Evolutionary conservation across 1,140 invertebrate species (phyloP).

Genomic region (Nebria ingens): DNA sequence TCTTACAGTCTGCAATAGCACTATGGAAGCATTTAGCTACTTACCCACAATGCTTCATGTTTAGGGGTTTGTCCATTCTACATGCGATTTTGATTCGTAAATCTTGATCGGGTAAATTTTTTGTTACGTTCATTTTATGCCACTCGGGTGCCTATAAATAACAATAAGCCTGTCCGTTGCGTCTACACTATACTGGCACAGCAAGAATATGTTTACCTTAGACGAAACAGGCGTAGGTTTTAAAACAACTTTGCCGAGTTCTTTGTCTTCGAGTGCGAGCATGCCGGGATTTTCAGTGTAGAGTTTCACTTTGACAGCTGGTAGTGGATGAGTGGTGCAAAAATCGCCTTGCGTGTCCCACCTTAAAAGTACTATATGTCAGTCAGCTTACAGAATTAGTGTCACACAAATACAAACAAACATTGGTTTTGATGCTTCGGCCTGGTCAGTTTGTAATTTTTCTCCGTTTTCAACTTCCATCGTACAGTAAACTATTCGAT

Average conservation of each 20-base stretch:
- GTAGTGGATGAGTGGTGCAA: constrained; percentile 91
- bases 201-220: constrained; percentile 48
- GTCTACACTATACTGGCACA: background rate
- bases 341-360: constrained; percentile 99
- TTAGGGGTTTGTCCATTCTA: constrained; percentile 96
- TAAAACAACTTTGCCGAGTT: constrained; percentile 88
- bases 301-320: constrained; percentile 92
- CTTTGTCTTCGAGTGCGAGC: constrained; percentile 96
- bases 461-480: constrained; percentile 99
- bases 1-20: no score
- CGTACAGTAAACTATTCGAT: constrained; percentile 98
- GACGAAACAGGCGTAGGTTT: constrained; percentile 84
- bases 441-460: constrained; percentile 98
- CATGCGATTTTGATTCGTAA: constrained; percentile 95
- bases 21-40: no score
- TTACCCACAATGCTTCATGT: constrained; percentile 97
- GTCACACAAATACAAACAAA: constrained; percentile 32
- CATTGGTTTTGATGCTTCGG: constrained; percentile 97
- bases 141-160: constrained; percentile 78
- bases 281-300: constrained; percentile 97
- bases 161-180: background rate
- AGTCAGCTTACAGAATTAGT: constrained; percentile 1
- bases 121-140: constrained; percentile 94
- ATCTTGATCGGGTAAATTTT: constrained; percentile 91
- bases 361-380: constrained; percentile 38